phyloP scores from a whole-genome alignment of 2,888 invertebrate species.

The Dynastes hyllus region DNA sequence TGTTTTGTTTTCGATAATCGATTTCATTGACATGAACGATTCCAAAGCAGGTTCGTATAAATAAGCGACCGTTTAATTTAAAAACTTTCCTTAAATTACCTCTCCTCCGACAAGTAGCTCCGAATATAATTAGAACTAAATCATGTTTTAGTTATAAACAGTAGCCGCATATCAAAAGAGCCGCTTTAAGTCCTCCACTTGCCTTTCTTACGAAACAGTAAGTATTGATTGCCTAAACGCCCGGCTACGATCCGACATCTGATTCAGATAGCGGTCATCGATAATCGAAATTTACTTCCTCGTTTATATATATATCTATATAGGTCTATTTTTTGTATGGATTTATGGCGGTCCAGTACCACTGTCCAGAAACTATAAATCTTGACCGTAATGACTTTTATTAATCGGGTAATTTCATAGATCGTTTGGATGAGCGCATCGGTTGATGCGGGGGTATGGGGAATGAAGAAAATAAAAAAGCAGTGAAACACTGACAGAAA shows the following conservation, averaged over 20 bases:
- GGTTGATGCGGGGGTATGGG: neutral
- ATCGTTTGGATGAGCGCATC: slow-evolving; percentile 32
- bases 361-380: slow-evolving; percentile 54
- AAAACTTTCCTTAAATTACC: slow-evolving; percentile 56
- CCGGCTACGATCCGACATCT: neutral
- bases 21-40: neutral
- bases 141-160: slow-evolving; percentile 57
- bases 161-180: slow-evolving; percentile 56
- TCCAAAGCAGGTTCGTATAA: slow-evolving; percentile 17
- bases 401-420: slow-evolving; percentile 56
- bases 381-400: slow-evolving; percentile 53
- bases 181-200: slow-evolving; percentile 49
- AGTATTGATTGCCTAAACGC: slow-evolving; percentile 15
- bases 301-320: slow-evolving; percentile 9
- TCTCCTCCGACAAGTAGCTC: slow-evolving; percentile 52
- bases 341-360: slow-evolving; percentile 35
- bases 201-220: slow-evolving; percentile 26
- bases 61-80: slow-evolving; percentile 36
- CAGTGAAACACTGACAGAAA: neutral
- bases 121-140: slow-evolving; percentile 58
- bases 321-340: slow-evolving; percentile 38
- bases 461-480: neutral
- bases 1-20: slow-evolving; percentile 3
- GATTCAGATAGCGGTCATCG: slow-evolving; percentile 4
- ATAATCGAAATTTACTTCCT: slow-evolving; percentile 41